Evolutionary conservation across 2,797 vertebrate genomes (phyloP), one percentile per base, ranked within the genome.

Genomic region (Enoplosus armatus): DNA sequence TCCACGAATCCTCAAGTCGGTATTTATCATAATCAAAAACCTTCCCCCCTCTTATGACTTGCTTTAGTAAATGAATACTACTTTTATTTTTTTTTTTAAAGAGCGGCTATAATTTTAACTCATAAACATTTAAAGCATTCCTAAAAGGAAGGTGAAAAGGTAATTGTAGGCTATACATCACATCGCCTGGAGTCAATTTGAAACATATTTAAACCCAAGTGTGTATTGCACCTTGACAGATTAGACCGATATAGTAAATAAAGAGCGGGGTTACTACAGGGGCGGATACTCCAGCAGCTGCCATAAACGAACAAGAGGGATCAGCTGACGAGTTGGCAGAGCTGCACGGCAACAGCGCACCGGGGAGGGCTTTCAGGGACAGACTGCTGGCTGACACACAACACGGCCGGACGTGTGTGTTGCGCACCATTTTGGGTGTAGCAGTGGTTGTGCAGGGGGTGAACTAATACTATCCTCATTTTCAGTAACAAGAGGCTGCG

Each of bases 271-370:
- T 55, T 54, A 73, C 53, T 55, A 55, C 9, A 82, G 87, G 88
- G 89, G 87, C 88, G 90, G 85, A 82, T 66, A 75, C 90, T 77
- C 51, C 29, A 79, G 77, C 90, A 90, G 87, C 90, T 87, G 91
- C 77, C 82, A 88, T 85, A 81, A 89, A 82, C 15, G 84, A 94
- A 94, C 95, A 94, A 93, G 90, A 93, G 70, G 83, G 93, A 96
- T 96, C 96, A 97, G 97, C 96, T 97, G 96, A 96, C 95, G 92
- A 77, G 81, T 89, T 96, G 96, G 95, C 96, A 94, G 90, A 86
- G 88, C 76, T 89, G 90, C 91, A 93, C 93, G 92, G 92, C 93
- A 90, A 90, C 90, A 87, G 80, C 82, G 75, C 80, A 71, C 63
- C 61, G 77, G 84, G 82, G 84, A 80, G 85, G 90, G 63, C 79